These are phyloP conservation scores for Mesocentrotus franciscanus DNA, from an alignment of 53 echinoderm and acorn worm species.

Conservation along the genomic window DNA sequence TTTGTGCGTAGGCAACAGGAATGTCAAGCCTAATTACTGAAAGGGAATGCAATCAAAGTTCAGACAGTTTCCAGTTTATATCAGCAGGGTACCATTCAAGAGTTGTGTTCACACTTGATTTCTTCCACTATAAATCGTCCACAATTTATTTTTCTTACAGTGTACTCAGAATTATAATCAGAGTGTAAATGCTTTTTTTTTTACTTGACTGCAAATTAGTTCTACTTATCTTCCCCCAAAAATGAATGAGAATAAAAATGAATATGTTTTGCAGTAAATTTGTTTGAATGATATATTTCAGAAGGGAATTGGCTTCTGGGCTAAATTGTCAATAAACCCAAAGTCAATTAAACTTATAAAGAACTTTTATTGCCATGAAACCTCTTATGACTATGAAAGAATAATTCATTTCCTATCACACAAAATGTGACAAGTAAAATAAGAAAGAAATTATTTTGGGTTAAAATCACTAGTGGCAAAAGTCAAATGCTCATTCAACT, in stretches of 20 bases:
- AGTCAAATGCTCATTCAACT: slow-evolving; percentile 30
- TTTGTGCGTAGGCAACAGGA: not conserved
- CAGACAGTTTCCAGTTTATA: not conserved
- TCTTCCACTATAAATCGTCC: no score
- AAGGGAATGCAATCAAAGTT: slow-evolving; percentile 30
- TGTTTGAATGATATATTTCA: not conserved
- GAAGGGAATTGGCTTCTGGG: not conserved
- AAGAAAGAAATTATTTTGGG: not conserved
- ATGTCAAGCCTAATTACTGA: slow-evolving; percentile 20
- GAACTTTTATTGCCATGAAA: not conserved
- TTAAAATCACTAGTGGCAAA: slow-evolving; percentile 37
- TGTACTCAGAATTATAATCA: not conserved
- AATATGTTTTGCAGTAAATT: not conserved
- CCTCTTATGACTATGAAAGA: not conserved
- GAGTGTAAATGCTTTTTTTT: not conserved
- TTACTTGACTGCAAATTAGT: no score
- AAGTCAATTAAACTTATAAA: not conserved
- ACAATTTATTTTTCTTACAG: not conserved
- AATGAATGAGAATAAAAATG: not conserved
- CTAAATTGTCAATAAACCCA: not conserved
- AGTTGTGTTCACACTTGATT: not conserved
- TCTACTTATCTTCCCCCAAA: not conserved
- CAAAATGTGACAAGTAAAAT: not conserved
- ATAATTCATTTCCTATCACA: slow-evolving; percentile 1
- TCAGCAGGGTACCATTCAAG: not conserved